Evolutionary conservation across 1,140 invertebrate species (phyloP), one percentile per base, ranked within the genome.

Genomic region (Lepidostoma basale): DNA sequence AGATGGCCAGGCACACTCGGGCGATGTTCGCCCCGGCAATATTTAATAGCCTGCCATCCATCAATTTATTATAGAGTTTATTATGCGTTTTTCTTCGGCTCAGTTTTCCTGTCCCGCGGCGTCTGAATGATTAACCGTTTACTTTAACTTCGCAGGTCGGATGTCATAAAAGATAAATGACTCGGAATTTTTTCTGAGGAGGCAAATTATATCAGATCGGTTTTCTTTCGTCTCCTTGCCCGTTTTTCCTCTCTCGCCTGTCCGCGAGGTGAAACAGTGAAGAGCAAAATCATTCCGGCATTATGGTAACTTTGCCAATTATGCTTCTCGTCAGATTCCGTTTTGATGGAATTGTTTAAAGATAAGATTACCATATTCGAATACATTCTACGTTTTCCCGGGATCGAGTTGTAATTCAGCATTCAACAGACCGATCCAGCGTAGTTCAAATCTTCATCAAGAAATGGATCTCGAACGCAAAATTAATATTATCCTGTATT

Each of bases 131-230:
- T 69, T 69, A 63, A 69, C 67, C 54, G 42, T 52, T 63, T 44
- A 63, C 67, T 63, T 69, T 63, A 69, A 69, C 67, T 69, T 69
- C 36, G 47, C 67, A 63, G 67, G 67, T 69, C 67, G 67, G 54
- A 69, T 60, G 67, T 69, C 67, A 69, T 69, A 63, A 62, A 69
- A 69, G 67, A 69, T 69, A 64, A 69, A 69, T 63, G 59, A 69
- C 67, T 47, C 8, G 10, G 47, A 69, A 36, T 69, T 69, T 63
- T 16, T 47, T 25, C 66, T 18, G 56, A 59, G 28, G 52, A 56
- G 33, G 56, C 56, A 59, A 59, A 59, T 59, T 59, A 59, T 59
- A 59, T 20, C 56, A 12, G 56, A 59, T 59, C 56, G 22, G 30
- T 59, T 39, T 59, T 59, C 40, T 23, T 16, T 36, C 56, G 14